A percentile compares a stretch with the other conserved stretches of the same genome.
These are phyloP conservation scores for Pristionchus mayeri DNA, from an alignment of 2,888 invertebrate species.

Conservation along the genomic window DNA sequence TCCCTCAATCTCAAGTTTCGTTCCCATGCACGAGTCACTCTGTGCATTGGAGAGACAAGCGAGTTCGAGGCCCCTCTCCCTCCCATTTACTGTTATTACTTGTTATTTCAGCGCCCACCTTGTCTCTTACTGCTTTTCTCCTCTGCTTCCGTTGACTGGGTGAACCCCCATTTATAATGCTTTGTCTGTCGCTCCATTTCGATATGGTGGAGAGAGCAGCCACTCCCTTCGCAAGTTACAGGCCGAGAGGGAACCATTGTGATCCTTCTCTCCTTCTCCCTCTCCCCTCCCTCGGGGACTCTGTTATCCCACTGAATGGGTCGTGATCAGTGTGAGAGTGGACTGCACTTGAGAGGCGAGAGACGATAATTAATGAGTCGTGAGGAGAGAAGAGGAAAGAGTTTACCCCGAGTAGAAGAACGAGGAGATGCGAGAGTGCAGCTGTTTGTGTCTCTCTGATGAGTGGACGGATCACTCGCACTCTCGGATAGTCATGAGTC, in stretches of 20 bases:
- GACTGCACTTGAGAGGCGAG: neutral
- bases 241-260: too few relatives aligned
- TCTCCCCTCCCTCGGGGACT: neutral
- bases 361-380: slow-evolving; percentile 1
- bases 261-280: neutral
- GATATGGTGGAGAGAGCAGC: neutral
- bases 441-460: neutral
- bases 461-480: neutral
- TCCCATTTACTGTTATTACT: slow-evolving; percentile 35
- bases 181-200: neutral
- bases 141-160: neutral
- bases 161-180: slow-evolving; percentile 3
- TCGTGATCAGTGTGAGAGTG: neutral
- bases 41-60: neutral
- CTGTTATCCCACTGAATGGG: neutral
- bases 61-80: neutral
- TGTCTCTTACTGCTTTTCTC: neutral
- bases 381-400: neutral
- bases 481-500: neutral
- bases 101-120: neutral
- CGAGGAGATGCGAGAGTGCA: slow-evolving; percentile 1
- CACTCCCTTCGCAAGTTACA: neutral
- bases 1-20: neutral
- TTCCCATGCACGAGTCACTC: slow-evolving; percentile 6
- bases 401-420: neutral